phyloP scores from a whole-genome alignment of 2,888 invertebrate genomes.

The Hypolimnas misippus region DNA sequence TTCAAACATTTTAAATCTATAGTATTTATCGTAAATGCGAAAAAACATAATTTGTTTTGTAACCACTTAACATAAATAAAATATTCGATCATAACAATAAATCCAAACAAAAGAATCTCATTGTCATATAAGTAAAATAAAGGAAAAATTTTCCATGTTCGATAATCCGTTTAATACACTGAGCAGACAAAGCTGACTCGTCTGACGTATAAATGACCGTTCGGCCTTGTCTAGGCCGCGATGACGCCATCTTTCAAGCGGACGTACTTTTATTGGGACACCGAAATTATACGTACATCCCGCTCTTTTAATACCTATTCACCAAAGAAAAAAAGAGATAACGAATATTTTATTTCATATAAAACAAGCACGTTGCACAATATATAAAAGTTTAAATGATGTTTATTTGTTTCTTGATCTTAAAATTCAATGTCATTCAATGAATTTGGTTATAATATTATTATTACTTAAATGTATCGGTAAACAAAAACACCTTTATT shows the following conservation, averaged over 20 bases:
- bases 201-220: conserved; percentile 80
- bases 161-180: conserved; percentile 53
- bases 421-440: conserved; percentile 3
- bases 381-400: conserved; percentile 2
- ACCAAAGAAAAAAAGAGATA: conserved; percentile 27
- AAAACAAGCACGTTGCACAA: conserved; percentile 14
- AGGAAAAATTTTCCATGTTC: conserved; percentile 44
- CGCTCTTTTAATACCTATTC: conserved; percentile 51
- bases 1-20: too few relatives aligned
- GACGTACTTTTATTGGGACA: conserved; percentile 75
- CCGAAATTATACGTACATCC: conserved; percentile 63
- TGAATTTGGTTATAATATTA: not conserved
- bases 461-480: not conserved
- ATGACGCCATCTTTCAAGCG: conserved; percentile 80
- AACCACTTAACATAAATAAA: too few relatives aligned
- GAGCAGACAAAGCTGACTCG: conserved; percentile 65
- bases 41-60: not conserved
- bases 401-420: conserved; percentile 7
- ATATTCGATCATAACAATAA: too few relatives aligned
- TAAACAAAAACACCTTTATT: not conserved
- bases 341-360: conserved; percentile 6
- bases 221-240: conserved; percentile 83
- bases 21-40: too few relatives aligned
- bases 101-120: not conserved
- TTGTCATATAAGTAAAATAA: conserved; percentile 13